phyloP scores from a whole-genome alignment of 2,797 vertebrate genomes.

The Ataeniobius toweri region DNA sequence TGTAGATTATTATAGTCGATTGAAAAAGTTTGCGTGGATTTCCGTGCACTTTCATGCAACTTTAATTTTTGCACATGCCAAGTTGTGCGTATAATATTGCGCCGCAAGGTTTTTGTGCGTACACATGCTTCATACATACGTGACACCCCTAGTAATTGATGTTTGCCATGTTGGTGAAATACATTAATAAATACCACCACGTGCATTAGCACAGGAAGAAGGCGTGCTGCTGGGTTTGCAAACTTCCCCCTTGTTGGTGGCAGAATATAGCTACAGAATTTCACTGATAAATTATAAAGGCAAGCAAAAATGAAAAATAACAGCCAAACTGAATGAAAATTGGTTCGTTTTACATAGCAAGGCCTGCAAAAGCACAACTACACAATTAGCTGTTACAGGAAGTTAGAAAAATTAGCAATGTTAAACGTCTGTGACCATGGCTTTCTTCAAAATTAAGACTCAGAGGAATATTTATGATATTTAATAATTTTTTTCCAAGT shows the following conservation, averaged over 20 bases:
- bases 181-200: not conserved
- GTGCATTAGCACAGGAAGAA: not conserved
- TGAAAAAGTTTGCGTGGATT: no score
- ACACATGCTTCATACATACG: no score
- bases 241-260: not conserved
- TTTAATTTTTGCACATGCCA: no score
- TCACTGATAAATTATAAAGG: not conserved
- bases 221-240: not conserved
- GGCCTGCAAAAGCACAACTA: not conserved
- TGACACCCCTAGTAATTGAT: no score
- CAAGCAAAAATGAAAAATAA: no score
- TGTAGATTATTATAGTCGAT: no score
- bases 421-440: not conserved
- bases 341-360: no score
- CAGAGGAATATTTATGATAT: not conserved
- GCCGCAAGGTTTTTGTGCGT: no score
- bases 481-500: not conserved
- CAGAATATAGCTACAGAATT: not conserved
- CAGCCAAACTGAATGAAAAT: not conserved
- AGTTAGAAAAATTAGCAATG: not conserved
- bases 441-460: not conserved
- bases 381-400: not conserved
- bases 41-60: no score
- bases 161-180: no score
- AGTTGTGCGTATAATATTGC: no score